phyloP scores from a whole-genome alignment of 2,113 vertebrate genomes.

The Microcebus murinus region DNA sequence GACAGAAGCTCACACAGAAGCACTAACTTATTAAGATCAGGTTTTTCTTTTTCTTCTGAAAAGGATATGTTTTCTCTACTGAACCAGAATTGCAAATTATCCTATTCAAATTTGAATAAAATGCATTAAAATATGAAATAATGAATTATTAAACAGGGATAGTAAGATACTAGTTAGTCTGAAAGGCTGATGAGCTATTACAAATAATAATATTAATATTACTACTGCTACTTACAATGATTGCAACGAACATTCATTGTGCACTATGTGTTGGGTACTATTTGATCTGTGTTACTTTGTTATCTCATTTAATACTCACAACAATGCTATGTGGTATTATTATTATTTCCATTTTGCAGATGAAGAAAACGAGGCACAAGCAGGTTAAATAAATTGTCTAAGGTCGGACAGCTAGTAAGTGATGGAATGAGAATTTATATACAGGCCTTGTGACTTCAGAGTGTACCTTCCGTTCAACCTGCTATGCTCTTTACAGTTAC shows the following conservation, averaged over 20 bases:
- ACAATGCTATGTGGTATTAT: neutral
- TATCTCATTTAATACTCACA: neutral
- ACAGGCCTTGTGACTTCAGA: neutral
- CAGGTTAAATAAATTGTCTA: neutral
- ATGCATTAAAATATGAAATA: neutral
- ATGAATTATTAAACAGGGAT: neutral
- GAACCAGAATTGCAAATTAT: neutral
- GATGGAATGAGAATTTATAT: neutral
- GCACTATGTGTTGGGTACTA: neutral
- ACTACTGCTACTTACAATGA: neutral
- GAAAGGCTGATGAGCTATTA: neutral
- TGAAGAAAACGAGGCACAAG: neutral
- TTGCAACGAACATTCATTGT: accelerated
- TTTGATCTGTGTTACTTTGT: neutral
- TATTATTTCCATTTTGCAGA: neutral
- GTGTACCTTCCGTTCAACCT: neutral
- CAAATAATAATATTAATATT: neutral
- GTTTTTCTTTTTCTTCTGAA: neutral
- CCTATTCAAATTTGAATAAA: neutral
- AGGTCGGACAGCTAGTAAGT: neutral
- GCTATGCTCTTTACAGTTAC: too few species aligned
- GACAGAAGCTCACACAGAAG: neutral
- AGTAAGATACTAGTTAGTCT: neutral
- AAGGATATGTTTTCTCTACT: neutral
- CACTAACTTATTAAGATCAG: neutral